Base-by-base conservation (phyloP, 2,888 invertebrate species). In the Lordiphosa fenestrarum region DNA sequence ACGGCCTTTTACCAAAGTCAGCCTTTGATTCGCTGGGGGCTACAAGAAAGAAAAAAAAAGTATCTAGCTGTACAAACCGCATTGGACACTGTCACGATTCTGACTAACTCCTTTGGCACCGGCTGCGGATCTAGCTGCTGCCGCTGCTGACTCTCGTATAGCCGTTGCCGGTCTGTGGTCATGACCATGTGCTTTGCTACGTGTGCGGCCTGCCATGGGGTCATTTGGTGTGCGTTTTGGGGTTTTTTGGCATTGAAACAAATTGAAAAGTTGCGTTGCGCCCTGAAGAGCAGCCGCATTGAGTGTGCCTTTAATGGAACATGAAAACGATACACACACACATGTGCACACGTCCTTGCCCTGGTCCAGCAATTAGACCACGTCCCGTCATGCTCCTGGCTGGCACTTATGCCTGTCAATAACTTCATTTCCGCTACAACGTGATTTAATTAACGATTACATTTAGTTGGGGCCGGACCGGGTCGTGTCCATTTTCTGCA, bases 401-500 rank as follows among this genome's bases (percentile, higher is more conserved):
- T 40, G 39, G 59, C 69, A 78, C 75, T 82, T 69, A 61, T 54
- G 53, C 66, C 67, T 69, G 78, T 74, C 78, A 78, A 84, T 80
- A 84, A 84, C 83, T 85, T 84, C 58, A 82, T 82, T 84, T 83
- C 66, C 53, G 60, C 52, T 52, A 60, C 67, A 78, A 83, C 83
- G 80, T 84, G 85, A 80, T 80, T 80, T 82, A 84, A 80, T 80
- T 78, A 83, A 71, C 67, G 80, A 83, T 82, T 71, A 75, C 65
- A 53, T 55, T 60, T 53, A 48, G 58, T 58, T 7, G 25, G 25
- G 23, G 23, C 15, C 15, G 15, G 15, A 15, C n/a, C 30, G 6
- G 6, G 7, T 4, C 35, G 25, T 15, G 7, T 6, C 15, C 25
- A 10, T 21, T 30, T 47, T 56, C 57, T 49, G 41, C 41, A 49